These are phyloP conservation scores for Sphaeridia pumilis DNA, from an alignment of 2,888 invertebrate genomes.

Conservation along the genomic window DNA sequence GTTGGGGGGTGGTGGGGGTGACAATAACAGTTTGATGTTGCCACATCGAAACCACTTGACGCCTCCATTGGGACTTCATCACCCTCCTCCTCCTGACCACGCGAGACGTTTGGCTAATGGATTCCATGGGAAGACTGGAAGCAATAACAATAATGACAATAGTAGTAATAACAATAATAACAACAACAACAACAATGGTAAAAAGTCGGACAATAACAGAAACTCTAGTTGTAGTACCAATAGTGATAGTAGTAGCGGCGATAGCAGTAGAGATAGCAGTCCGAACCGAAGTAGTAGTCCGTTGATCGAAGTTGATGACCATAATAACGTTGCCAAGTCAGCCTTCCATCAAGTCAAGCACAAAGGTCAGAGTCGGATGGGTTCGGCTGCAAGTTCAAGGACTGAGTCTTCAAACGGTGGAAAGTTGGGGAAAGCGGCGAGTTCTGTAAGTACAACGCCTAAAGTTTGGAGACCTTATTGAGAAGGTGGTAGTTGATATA, in stretches of 20 bases:
- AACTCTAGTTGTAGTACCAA: constrained; percentile 1
- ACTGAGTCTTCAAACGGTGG: background rate
- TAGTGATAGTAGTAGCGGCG: constrained; percentile 15
- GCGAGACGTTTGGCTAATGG: background rate
- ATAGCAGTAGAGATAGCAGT: background rate
- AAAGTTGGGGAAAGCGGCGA: background rate
- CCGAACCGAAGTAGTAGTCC: background rate
- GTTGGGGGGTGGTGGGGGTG: too few relatives aligned
- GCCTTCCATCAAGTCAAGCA: constrained; percentile 34
- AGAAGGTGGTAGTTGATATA: background rate
- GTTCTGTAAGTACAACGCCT: constrained; percentile 28
- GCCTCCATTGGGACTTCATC: background rate
- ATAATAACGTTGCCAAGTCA: constrained; percentile 16
- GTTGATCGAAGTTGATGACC: background rate
- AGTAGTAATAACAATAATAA: background rate
- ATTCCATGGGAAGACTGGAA: background rate
- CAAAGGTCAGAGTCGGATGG: constrained; percentile 16
- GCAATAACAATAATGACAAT: background rate
- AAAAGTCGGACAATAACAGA: background rate
- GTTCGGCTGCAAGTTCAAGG: background rate
- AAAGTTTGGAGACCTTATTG: constrained; percentile 35
- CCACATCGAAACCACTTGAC: background rate
- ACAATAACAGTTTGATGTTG: too few relatives aligned
- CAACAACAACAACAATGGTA: background rate
- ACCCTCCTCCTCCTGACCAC: too few relatives aligned